Base-by-base conservation (phyloP, 1,140 invertebrate species). In the Drosophila tani region DNA sequence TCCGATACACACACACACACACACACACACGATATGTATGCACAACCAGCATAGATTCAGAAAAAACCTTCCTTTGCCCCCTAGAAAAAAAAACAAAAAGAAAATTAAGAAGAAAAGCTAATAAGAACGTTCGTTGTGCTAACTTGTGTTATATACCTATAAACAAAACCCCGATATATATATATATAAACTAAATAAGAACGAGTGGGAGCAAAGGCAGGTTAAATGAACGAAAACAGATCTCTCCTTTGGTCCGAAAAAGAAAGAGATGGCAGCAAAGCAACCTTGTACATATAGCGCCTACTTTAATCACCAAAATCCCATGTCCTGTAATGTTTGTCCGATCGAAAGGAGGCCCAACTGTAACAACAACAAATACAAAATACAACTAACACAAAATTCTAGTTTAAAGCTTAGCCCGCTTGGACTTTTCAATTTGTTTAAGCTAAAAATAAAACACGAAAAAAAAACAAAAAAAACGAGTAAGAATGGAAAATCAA, bases 361-460 rank as follows among this genome's bases (percentile, higher is more conserved):
- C 21, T 24, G 21, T 24, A 24, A 24, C 21, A 21, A 27, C 27
- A 27, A 27, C 27, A 68, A 55, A 24, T 56, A 49, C 68, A 43
- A 66, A 66, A 47, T 35, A 75, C 19, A 75, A 75, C 53, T 75
- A 76, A 55, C 51, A 66, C 41, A 49, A 62, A 41, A 65, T 73
- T 79, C 41, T 79, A 79, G 76, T 79, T 79, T 71, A 73, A 73
- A 79, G 75, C 66, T 79, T 70, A 58, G 65, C 66, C 11, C 40
- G 57, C 75, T 79, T 79, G 66, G 51, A 79, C 75, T 78, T 78
- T 78, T 78, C 75, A 58, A 57, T 63, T 78, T 70, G 75, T 70
- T 79, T 63, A 57, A 70, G 75, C 75, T 62, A 43, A 40, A 79
- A 79, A 70, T 63, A 79, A 63, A 70, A 50, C 17, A 41, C 29